phyloP scores from a whole-genome alignment of 2,888 invertebrate species.

The Erannis defoliaria region DNA sequence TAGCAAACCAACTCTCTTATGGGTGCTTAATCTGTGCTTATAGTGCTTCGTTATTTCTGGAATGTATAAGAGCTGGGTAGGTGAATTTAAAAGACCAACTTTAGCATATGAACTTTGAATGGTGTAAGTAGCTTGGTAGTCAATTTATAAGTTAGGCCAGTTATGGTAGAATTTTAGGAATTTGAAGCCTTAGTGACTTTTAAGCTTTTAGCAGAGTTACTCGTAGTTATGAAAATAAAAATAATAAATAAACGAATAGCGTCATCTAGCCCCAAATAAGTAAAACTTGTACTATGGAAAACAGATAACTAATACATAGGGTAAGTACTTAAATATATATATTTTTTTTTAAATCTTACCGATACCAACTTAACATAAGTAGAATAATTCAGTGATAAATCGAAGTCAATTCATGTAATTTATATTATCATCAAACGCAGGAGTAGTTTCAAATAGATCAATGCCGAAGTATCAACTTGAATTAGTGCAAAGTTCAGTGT shows the following conservation, averaged over 20 bases:
- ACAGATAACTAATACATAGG: no score
- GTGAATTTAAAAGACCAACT: not conserved
- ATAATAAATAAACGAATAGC: no score
- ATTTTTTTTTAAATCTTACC: no score
- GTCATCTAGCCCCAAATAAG: no score
- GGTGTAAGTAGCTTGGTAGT: not conserved
- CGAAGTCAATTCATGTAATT: slow-evolving; percentile 30
- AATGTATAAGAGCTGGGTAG: not conserved
- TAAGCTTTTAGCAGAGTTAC: no score
- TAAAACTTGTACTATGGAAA: no score
- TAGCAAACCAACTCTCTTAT: not conserved
- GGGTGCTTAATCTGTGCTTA: slow-evolving; percentile 1
- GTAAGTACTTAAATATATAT: no score
- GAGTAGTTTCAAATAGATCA: slow-evolving; percentile 33
- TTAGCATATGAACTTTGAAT: not conserved
- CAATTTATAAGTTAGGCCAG: not conserved
- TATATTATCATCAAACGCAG: slow-evolving; percentile 14
- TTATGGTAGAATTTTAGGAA: no score
- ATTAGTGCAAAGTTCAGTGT: slow-evolving; percentile 56
- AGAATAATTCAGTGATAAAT: slow-evolving; percentile 30
- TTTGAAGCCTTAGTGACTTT: not conserved
- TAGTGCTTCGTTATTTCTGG: slow-evolving; percentile 2
- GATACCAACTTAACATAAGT: not conserved
- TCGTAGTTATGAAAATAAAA: no score
- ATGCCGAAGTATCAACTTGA: slow-evolving; percentile 41